A percentile compares a stretch with the other conserved stretches of the same genome.
phyloP scores from a whole-genome alignment of 2,113 vertebrate genomes.

The Cynocephalus volans region DNA sequence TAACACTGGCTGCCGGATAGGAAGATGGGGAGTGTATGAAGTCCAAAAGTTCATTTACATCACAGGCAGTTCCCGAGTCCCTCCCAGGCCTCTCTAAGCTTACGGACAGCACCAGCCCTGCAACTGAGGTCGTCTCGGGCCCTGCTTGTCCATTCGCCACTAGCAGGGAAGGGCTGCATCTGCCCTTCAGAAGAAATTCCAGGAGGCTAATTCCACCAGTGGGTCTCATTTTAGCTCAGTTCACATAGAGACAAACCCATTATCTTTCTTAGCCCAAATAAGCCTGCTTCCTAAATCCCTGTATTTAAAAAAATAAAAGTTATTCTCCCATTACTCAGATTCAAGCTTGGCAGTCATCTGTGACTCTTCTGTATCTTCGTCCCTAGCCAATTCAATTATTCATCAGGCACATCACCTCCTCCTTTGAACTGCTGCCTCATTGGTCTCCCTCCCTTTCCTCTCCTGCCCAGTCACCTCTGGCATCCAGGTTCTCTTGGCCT shows the following conservation, averaged over 20 bases:
- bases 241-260: not conserved
- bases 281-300: not conserved
- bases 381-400: no score
- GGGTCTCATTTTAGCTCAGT: not conserved
- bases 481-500: not conserved
- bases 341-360: not conserved
- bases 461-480: not conserved
- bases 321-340: not conserved
- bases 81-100: not conserved
- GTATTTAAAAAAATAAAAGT: not conserved
- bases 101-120: fast-evolving
- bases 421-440: not conserved
- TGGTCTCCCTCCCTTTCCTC: not conserved
- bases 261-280: not conserved
- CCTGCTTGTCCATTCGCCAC: fast-evolving
- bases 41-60: no score
- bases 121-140: not conserved
- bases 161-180: not conserved
- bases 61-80: not conserved
- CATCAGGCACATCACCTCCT: not conserved
- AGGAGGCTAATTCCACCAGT: not conserved
- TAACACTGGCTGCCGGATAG: not conserved
- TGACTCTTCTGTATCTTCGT: not conserved
- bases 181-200: not conserved
- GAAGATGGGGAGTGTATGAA: not conserved